Evolutionary conservation across 2,888 invertebrate species (phyloP), one percentile per base, ranked within the genome.

Genomic region (Trissonchulus latispiculum): DNA sequence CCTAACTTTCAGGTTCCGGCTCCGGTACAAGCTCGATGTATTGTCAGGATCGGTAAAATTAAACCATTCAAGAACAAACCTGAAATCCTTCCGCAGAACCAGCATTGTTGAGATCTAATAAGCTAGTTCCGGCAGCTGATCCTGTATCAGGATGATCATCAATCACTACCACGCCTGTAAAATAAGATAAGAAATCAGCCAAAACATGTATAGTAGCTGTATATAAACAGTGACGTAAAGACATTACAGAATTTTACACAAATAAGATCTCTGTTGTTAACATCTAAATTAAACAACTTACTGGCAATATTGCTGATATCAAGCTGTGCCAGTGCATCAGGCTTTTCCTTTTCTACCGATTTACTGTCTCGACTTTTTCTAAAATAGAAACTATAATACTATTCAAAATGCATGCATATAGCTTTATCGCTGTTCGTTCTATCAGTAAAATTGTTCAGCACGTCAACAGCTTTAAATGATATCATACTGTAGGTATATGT

Each of bases 51-150:
- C n/a, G n/a, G n/a, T n/a, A n/a, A n/a, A n/a, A n/a, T n/a, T n/a
- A n/a, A n/a, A n/a, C n/a, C n/a, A n/a, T n/a, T n/a, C n/a, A n/a
- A n/a, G n/a, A n/a, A n/a, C n/a, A n/a, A n/a, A n/a, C n/a, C n/a
- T n/a, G n/a, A n/a, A n/a, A n/a, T n/a, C n/a, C n/a, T n/a, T n/a
- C n/a, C n/a, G n/a, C n/a, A n/a, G n/a, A n/a, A n/a, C n/a, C n/a
- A n/a, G n/a, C n/a, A n/a, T n/a, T n/a, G n/a, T n/a, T n/a, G n/a
- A n/a, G n/a, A n/a, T n/a, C n/a, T n/a, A n/a, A n/a, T n/a, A 91
- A 74, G 90, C 88, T 3, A 92, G 92, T 83, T 92, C 92, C 84
- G 91, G 91, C 84, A 92, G 91, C 70, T 90, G 91, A 79, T 86
- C 86, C 74, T 83, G 83, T 15, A 23, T 35, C 86, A 78, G 85